phyloP scores from a whole-genome alignment of 2,888 invertebrate genomes.

The Mystacides longicornis region DNA sequence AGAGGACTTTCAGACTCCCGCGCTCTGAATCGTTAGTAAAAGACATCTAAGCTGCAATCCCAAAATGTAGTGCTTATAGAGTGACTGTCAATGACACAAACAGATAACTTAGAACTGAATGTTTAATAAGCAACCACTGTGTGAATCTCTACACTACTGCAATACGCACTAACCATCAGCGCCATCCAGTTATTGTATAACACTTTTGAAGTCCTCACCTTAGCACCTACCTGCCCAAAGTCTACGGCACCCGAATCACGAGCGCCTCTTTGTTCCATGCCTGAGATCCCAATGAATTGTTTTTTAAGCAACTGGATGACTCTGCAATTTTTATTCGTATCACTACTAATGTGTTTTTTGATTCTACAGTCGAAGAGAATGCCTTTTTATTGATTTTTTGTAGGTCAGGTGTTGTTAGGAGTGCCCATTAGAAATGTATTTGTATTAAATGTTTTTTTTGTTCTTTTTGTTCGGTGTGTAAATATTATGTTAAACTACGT shows the following conservation, averaged over 20 bases:
- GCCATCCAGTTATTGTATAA: background rate
- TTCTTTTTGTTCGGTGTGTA: too few relatives aligned
- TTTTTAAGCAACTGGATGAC: background rate
- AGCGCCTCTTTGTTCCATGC: too few relatives aligned
- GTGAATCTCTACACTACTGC: background rate
- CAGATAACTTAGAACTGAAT: too few relatives aligned
- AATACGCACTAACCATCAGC: slow-evolving; percentile 1
- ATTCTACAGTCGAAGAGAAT: too few relatives aligned
- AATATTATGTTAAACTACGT: too few relatives aligned
- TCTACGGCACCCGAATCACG: background rate
- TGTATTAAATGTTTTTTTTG: background rate
- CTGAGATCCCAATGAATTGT: too few relatives aligned
- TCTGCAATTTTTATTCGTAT: background rate
- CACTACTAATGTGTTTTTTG: background rate
- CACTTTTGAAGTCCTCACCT: background rate
- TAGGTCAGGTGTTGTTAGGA: background rate
- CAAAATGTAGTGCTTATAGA: too few relatives aligned
- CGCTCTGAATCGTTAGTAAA: too few relatives aligned
- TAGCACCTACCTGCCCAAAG: too few relatives aligned
- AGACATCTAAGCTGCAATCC: too few relatives aligned
- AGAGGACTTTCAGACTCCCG: too few relatives aligned
- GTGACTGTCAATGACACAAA: too few relatives aligned
- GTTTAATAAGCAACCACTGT: background rate
- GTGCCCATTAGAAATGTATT: background rate
- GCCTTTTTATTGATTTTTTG: slow-evolving; percentile 1